A percentile compares a stretch with the other conserved stretches of the same genome.
phyloP scores from a whole-genome alignment of 1,140 invertebrate genomes.

The Hypsibius dujardini region DNA sequence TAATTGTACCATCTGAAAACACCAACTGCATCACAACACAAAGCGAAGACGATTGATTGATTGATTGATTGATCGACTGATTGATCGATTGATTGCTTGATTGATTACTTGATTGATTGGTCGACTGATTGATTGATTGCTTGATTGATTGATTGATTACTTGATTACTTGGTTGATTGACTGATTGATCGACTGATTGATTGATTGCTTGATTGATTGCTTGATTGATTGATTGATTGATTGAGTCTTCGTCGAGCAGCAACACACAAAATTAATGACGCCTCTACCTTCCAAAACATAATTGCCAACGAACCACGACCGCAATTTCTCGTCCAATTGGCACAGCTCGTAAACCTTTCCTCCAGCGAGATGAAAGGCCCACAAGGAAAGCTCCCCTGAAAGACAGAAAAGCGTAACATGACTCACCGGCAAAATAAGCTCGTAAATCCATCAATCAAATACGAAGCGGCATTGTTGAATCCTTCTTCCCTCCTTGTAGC shows the following conservation, averaged over 20 bases:
- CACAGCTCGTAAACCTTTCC: neutral
- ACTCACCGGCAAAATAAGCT: neutral
- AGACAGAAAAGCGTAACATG: neutral
- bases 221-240: neutral
- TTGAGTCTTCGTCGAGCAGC: neutral
- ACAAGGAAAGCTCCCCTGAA: neutral
- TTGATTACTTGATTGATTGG: neutral
- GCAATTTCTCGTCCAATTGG: neutral
- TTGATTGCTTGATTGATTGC: neutral
- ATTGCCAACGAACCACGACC: slow-evolving; percentile 15
- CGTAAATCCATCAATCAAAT: too few species aligned
- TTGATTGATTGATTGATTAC: neutral
- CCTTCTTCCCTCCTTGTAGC: too few species aligned
- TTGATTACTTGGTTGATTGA: neutral
- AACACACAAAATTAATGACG: neutral
- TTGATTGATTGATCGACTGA: neutral
- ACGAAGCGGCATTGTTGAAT: too few species aligned
- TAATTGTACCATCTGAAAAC: neutral
- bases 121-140: neutral
- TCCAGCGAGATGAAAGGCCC: neutral
- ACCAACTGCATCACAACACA: neutral
- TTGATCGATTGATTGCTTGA: neutral
- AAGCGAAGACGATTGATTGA: neutral
- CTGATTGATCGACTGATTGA: neutral
- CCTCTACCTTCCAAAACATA: slow-evolving; percentile 12